Evolutionary conservation across 92 coral and sea anemone species (phyloP).

Genomic region (Bergia sp.): DNA sequence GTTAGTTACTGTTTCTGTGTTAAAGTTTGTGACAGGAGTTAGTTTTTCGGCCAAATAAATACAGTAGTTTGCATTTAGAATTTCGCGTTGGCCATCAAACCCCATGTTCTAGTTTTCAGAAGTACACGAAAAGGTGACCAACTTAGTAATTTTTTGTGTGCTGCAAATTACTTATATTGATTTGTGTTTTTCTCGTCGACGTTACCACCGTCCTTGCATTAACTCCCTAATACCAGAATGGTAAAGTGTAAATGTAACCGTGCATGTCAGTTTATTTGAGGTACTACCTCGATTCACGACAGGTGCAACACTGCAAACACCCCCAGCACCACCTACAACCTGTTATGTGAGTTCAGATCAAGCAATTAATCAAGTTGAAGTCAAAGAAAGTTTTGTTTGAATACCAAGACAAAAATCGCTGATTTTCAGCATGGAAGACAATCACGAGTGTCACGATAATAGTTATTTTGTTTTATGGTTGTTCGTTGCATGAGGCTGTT

Average conservation of each 20-base stretch:
- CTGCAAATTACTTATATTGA: no score
- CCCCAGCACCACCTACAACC: constrained; percentile 17
- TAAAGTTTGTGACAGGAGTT: no score
- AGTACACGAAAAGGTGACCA: no score
- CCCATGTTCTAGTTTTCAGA: no score
- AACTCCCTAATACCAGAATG: not conserved
- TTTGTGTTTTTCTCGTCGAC: not conserved
- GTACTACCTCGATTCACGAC: constrained; percentile 35
- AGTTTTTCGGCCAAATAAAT: no score
- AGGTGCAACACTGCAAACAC: constrained; percentile 28
- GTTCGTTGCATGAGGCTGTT: not conserved
- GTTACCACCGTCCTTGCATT: not conserved
- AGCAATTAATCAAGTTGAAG: constrained; percentile 17
- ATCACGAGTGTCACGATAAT: not conserved
- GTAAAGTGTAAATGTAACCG: not conserved
- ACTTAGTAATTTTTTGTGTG: no score
- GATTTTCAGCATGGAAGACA: no score
- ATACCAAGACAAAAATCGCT: not conserved
- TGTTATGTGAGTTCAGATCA: constrained; percentile 43
- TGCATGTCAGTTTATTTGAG: constrained; percentile 5
- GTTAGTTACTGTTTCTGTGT: not conserved
- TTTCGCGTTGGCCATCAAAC: no score
- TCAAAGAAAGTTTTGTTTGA: not conserved
- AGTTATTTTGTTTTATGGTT: not conserved
- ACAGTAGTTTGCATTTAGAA: no score